Evolutionary conservation across 2,113 vertebrate genomes (phyloP).

Genomic region (Upupa epops): DNA sequence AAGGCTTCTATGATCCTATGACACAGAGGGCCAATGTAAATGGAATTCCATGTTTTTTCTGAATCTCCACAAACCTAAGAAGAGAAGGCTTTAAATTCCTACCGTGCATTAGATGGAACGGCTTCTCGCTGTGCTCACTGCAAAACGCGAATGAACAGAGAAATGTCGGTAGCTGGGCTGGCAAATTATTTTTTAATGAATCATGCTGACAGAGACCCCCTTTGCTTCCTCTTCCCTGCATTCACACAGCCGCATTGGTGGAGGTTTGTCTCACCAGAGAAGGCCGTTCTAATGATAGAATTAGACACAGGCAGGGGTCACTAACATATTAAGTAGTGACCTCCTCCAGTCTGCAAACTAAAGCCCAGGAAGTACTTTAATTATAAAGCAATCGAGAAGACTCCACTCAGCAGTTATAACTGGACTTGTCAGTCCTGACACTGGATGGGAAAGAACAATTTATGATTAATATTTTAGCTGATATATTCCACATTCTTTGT

Average conservation of each 20-base stretch:
- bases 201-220: background rate
- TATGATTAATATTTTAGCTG: slow-evolving; percentile 13
- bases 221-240: background rate
- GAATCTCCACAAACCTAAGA: background rate
- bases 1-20: no score
- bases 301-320: background rate
- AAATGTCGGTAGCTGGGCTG: background rate
- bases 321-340: background rate
- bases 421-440: background rate
- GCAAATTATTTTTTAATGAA: background rate
- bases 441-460: background rate
- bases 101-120: background rate
- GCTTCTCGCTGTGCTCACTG: background rate
- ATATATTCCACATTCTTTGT: background rate
- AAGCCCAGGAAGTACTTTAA: background rate
- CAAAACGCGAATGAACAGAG: background rate
- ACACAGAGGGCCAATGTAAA: background rate
- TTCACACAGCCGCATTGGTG: background rate
- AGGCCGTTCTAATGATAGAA: background rate
- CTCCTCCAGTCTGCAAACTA: background rate
- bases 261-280: background rate
- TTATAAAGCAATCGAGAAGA: background rate
- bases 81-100: background rate
- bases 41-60: background rate
- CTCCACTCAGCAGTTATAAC: background rate